These are phyloP conservation scores for Grallaria varia DNA, from an alignment of 2,113 vertebrate genomes.

Conservation along the genomic window DNA sequence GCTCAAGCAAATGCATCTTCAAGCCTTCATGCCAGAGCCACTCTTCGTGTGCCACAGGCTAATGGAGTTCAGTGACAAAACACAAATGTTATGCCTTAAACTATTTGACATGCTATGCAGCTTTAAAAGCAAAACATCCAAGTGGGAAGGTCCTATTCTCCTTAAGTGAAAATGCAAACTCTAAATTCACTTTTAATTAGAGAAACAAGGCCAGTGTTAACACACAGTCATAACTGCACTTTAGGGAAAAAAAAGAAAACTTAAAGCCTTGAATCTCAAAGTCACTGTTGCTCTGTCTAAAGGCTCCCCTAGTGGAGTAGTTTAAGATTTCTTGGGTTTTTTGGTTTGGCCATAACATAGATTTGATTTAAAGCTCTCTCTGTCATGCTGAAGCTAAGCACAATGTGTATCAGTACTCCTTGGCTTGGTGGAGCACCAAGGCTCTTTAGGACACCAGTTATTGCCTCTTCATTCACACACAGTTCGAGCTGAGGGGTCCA, in stretches of 20 bases:
- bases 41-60: neutral
- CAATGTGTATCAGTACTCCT: accelerated
- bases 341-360: neutral
- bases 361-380: neutral
- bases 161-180: neutral
- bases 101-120: neutral
- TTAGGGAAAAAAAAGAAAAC: neutral
- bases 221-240: neutral
- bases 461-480: neutral
- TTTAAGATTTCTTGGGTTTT: neutral
- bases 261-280: neutral
- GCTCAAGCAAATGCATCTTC: neutral
- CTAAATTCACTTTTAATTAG: neutral
- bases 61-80: neutral
- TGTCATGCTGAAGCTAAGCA: neutral
- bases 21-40: neutral
- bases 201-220: neutral
- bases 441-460: neutral
- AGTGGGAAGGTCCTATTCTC: neutral
- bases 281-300: neutral
- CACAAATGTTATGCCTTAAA: neutral
- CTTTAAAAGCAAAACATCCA: neutral
- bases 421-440: neutral
- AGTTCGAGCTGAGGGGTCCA: neutral
- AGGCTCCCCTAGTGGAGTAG: neutral